phyloP scores from a whole-genome alignment of 2,113 vertebrate species.

The Phalacrocorax aristotelis region DNA sequence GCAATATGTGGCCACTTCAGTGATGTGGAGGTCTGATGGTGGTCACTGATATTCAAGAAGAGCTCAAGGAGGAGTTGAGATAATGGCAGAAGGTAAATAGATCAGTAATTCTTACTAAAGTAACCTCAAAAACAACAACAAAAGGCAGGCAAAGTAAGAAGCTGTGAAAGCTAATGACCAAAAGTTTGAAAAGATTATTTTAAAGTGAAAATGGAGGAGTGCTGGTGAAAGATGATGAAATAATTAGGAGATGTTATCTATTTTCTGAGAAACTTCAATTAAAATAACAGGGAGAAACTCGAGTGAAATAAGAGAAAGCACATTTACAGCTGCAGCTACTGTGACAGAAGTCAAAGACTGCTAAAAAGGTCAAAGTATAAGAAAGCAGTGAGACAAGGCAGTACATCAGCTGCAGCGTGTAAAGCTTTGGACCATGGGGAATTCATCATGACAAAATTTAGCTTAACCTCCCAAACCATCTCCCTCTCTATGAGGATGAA shows the following conservation, averaged over 20 bases:
- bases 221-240: not conserved
- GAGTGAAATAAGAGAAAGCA: not conserved
- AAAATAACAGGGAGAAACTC: not conserved
- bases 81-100: not conserved
- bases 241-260: not conserved
- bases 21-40: not conserved
- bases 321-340: not conserved
- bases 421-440: rapidly evolving
- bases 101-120: not conserved
- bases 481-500: not conserved
- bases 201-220: not conserved
- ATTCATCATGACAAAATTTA: not conserved
- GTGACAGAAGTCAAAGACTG: not conserved
- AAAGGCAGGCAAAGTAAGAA: not conserved
- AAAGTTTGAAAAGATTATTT: not conserved
- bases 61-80: not conserved
- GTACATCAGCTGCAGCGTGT: not conserved
- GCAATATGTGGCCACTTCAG: not conserved
- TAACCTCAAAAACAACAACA: not conserved
- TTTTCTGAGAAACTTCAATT: not conserved
- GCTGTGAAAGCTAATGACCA: not conserved
- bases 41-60: not conserved
- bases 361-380: not conserved
- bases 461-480: not conserved
- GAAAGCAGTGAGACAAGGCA: not conserved